Evolutionary conservation across 1,140 invertebrate species (phyloP), one percentile per base, ranked within the genome.

Genomic region (Rhysida immarginata): DNA sequence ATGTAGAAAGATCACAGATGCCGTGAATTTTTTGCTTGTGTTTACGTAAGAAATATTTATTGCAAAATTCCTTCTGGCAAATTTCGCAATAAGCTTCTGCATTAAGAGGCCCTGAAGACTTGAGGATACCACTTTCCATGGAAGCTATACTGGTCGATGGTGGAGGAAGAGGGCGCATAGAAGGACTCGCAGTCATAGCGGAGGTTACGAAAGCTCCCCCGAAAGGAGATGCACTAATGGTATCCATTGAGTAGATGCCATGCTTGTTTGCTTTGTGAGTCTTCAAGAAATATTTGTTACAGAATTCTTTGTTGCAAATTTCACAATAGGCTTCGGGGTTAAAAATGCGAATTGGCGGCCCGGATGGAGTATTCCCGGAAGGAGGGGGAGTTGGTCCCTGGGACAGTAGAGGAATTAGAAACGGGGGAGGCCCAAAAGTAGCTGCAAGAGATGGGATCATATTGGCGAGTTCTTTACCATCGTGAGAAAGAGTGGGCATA

Each of bases 281-380:
- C 72, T 97, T 96, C 2, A 99, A 75, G 69, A 99, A 99, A 72
- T 99, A 99, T 70, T 99, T 99, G 76, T 99, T 99, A 75, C 96
- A 98, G 67, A 96, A 94, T 71, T 98, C 94, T 71, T 99, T 99
- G 73, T 97, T 96, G 75, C 96, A 99, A 42, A 92, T 76, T 63
- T 91, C 87, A 69, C 93, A 96, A 68, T 94, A 97, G 2, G 94
- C 92, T 72, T 95, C 93, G 23, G 82, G 85, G 69, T 97, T 95
- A 65, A 95, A 94, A 60, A 95, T 93, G 60, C 85, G 73, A 41
- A 85, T 71, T 11, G 82, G 83, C 14, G 83, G 62, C 25, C 63
- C 60, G 5, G 24, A 26, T 5, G 27, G 5, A 43, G 2, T 54
- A 5, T 3, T 44, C 21, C 8, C 21, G 8, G 26, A 23, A 11